phyloP scores from a whole-genome alignment of 1,140 invertebrate species.

The Palaemon carinicauda region DNA sequence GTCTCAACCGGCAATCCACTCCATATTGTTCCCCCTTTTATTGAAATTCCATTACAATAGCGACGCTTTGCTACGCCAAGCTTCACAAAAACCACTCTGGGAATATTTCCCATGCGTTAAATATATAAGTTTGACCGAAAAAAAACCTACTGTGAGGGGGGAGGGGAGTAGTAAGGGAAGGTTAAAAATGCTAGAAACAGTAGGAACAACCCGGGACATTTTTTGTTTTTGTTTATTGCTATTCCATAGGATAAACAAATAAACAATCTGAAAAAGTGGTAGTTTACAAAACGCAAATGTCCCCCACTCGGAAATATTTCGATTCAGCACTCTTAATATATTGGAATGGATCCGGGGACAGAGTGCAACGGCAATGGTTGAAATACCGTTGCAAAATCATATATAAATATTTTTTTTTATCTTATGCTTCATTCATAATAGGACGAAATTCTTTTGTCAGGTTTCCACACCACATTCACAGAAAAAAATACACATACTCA shows the following conservation, averaged over 20 bases:
- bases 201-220: no score
- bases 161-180: no score
- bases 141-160: background rate
- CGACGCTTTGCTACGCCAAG: no score
- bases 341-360: no score
- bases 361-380: no score
- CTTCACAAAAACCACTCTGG: background rate
- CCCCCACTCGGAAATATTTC: background rate
- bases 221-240: constrained; percentile 10
- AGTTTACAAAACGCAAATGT: background rate
- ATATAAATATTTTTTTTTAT: no score
- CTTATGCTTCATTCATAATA: no score
- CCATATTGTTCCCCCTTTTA: constrained; percentile 9
- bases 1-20: background rate
- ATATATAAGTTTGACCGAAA: background rate
- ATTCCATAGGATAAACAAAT: constrained; percentile 6
- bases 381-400: no score
- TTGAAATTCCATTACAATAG: constrained; percentile 19
- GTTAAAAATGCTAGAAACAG: no score
- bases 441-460: no score
- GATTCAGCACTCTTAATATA: background rate
- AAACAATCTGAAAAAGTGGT: constrained; percentile 10
- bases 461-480: no score
- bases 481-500: no score
- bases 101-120: constrained; percentile 10